These are phyloP conservation scores for Nymphalis urticae DNA, from an alignment of 2,888 invertebrate genomes.

Conservation along the genomic window DNA sequence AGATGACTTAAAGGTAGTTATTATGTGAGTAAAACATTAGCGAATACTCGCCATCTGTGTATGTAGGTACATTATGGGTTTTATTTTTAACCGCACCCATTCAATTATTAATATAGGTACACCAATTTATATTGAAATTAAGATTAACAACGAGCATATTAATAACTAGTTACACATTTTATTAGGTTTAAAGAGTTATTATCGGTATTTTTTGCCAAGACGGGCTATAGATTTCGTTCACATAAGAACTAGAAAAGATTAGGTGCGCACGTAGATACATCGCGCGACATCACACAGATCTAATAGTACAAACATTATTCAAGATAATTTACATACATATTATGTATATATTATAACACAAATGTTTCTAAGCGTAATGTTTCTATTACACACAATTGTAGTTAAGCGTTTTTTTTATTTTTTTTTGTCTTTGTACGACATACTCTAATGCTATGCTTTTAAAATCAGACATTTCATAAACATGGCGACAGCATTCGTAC, in stretches of 20 bases:
- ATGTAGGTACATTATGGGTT: slow-evolving; percentile 26
- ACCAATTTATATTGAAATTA: slow-evolving; percentile 51
- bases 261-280: slow-evolving; percentile 48
- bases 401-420: slow-evolving; percentile 66
- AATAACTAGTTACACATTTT: slow-evolving; percentile 61
- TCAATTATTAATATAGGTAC: slow-evolving; percentile 44
- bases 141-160: slow-evolving; percentile 55
- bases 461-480: slow-evolving; percentile 64
- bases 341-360: slow-evolving; percentile 65
- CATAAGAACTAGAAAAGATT: slow-evolving; percentile 67
- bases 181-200: slow-evolving; percentile 48
- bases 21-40: slow-evolving; percentile 30
- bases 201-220: slow-evolving; percentile 50
- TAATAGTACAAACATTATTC: slow-evolving; percentile 77
- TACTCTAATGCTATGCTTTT: slow-evolving; percentile 50
- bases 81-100: slow-evolving; percentile 26
- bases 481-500: slow-evolving; percentile 50
- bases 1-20: slow-evolving; percentile 33
- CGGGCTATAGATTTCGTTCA: slow-evolving; percentile 37
- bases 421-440: slow-evolving; percentile 60
- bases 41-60: slow-evolving; percentile 27
- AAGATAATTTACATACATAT: slow-evolving; percentile 76
- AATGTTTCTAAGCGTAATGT: slow-evolving; percentile 77
- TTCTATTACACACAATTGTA: slow-evolving; percentile 76
- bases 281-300: slow-evolving; percentile 67